Percentiles rank a stretch among this genome's conserved stretches.
Evolutionary conservation across 2,113 vertebrate genomes (phyloP).

Genomic region (Aspiorhynchus laticeps): DNA sequence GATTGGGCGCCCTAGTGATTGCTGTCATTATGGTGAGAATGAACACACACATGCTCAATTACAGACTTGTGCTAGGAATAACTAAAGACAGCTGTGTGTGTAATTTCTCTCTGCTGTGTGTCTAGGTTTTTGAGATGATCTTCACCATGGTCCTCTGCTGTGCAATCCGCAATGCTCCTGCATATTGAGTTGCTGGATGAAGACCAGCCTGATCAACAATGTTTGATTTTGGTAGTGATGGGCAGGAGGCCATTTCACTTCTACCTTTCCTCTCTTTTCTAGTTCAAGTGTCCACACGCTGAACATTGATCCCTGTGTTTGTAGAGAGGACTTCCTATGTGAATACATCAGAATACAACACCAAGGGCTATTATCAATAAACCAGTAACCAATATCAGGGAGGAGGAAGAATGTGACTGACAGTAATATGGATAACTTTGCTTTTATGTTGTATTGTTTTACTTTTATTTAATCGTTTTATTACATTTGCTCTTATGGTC

Average conservation of each 20-base stretch:
- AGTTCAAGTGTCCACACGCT: conserved; percentile 13
- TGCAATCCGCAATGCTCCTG: conserved; percentile 50
- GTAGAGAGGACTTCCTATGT: background rate
- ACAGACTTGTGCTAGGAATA: conserved; percentile 9
- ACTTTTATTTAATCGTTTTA: conserved; percentile 8
- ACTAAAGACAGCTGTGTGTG: background rate
- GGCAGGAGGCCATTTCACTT: conserved; percentile 1
- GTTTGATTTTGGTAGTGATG: background rate
- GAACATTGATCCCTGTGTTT: conserved; percentile 10
- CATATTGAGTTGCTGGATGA: conserved; percentile 32
- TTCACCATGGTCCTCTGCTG: conserved; percentile 56
- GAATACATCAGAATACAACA: conserved; percentile 34
- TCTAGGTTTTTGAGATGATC: conserved; percentile 56
- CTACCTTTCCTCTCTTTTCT: background rate
- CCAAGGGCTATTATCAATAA: conserved; percentile 1
- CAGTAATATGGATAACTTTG: background rate
- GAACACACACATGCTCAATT: background rate
- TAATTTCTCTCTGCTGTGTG: conserved; percentile 3
- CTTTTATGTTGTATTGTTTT: conserved; percentile 16
- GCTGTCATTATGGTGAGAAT: conserved; percentile 92
- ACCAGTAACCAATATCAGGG: conserved; percentile 7
- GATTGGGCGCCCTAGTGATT: conserved; percentile 88
- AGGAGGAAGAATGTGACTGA: conserved; percentile 10
- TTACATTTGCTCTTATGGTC: background rate
- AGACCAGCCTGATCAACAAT: background rate